These are phyloP conservation scores for Plotosus lineatus DNA, from an alignment of 2,113 vertebrate genomes.

Conservation along the genomic window DNA sequence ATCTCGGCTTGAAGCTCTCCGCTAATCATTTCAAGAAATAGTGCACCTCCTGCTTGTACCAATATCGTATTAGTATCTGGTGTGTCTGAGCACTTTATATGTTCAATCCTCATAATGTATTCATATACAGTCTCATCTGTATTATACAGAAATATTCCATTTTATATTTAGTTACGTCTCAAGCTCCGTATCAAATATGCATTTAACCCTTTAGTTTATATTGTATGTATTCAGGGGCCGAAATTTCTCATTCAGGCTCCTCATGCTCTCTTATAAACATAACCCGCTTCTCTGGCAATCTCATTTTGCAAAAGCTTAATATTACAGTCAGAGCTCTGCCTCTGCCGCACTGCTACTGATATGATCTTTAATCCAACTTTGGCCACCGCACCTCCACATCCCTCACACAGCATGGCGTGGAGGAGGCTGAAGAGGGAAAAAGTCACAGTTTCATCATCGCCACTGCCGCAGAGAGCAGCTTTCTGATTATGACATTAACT, in stretches of 20 bases:
- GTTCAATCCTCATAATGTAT: neutral
- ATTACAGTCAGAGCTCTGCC: constrained; percentile 47
- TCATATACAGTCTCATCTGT: neutral
- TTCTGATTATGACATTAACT: constrained; percentile 25
- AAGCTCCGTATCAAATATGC: neutral
- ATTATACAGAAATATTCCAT: neutral
- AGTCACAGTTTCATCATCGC: constrained; percentile 25
- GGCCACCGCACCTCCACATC: constrained; percentile 57
- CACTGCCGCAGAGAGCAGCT: neutral
- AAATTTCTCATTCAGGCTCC: constrained; percentile 10
- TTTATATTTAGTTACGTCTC: neutral
- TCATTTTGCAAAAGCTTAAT: constrained; percentile 45
- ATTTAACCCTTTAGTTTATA: neutral
- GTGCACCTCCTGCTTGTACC: neutral
- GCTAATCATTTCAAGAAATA: neutral
- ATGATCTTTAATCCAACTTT: constrained; percentile 70
- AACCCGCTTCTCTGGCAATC: constrained; percentile 41
- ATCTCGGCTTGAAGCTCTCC: too few relatives aligned
- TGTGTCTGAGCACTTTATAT: neutral
- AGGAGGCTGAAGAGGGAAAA: constrained; percentile 34
- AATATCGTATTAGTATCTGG: neutral
- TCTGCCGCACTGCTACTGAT: constrained; percentile 57
- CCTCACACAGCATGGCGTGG: constrained; percentile 55
- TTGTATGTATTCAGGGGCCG: neutral
- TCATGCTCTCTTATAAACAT: constrained; percentile 49